Base-by-base conservation (phyloP, 2,888 invertebrate species). In the Andrena praecox region DNA sequence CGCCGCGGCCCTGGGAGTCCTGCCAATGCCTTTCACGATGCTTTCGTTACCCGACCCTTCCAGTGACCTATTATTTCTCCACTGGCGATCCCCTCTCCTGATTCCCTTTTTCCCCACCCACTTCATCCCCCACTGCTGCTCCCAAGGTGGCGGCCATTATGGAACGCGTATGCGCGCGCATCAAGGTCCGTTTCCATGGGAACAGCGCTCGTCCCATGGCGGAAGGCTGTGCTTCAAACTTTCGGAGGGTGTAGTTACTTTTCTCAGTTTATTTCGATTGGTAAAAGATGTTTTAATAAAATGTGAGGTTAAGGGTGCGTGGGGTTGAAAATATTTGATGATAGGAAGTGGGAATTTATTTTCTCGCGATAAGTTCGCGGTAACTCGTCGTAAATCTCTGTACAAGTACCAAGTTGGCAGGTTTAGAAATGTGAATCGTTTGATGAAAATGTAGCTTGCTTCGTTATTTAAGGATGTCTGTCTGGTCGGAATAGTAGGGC, bases 101-200 rank as follows among this genome's bases (percentile, higher is more conserved):
- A 54, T 29, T 56, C 54, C 54, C 56, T 48, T 67, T 24, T 50
- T 62, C 66, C 68, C 70, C 71, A 77, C 73, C 60, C 77, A 74
- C 66, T 76, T 70, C 62, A 72, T 78, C 63, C 82, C 78, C 80
- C n/a, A 48, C 63, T 20, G 20, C 8, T 12, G 0, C 62, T 2
- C n/a, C 29, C 20, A 20, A 72, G 68, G 42, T 67, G 84, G 90
- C 93, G 90, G 93, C 93, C 93, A 93, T 93, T 89, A 92, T 92
- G 90, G 81, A 75, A 75, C 3, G 64, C 29, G 27, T 92, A 92
- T 93, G 93, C 90, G 91, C 93, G 92, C 92, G 92, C 42, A 16
- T 16, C 77, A 8, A 12, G 48, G 4, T 56, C 33, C 84, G 64
- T 52, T 52, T 27, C 33, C 20, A 42, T 16, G 0, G 20, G 3